A percentile compares a stretch with the other conserved stretches of the same genome.
Conservation (phyloP, 1,140 invertebrate genomes). For the Drosophila ficusphila region DNA sequence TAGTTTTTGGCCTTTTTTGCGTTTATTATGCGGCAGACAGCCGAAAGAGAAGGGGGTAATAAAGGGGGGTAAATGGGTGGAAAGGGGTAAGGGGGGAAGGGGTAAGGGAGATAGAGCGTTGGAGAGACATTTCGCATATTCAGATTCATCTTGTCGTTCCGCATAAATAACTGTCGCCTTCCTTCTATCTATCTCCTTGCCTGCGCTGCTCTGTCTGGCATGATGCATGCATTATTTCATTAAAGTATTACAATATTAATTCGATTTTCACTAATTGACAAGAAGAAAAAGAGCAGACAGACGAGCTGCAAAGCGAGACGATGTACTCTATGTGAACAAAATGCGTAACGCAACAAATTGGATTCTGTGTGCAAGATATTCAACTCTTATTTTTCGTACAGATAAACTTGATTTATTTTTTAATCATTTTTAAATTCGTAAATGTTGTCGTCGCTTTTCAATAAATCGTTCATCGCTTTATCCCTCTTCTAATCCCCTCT, state of each 20-base stretch:
- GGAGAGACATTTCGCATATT: slow-evolving; percentile 37
- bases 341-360: background rate
- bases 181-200: slow-evolving; percentile 14
- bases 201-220: slow-evolving; percentile 28
- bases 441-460: too few relatives aligned
- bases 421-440: too few relatives aligned
- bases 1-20: slow-evolving; percentile 60
- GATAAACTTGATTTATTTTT: too few relatives aligned
- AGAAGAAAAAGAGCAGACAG: slow-evolving; percentile 29
- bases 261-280: slow-evolving; percentile 79
- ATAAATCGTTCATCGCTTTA: too few relatives aligned
- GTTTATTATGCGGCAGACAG: slow-evolving; percentile 13
- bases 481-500: background rate
- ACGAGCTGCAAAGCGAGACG: background rate
- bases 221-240: slow-evolving; percentile 76
- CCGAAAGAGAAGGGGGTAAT: background rate
- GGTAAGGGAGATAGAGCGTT: background rate
- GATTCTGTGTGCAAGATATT: background rate
- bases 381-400: too few relatives aligned
- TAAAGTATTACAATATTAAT: slow-evolving; percentile 82
- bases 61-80: too few relatives aligned
- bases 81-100: background rate
- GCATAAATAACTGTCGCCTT: slow-evolving; percentile 77
- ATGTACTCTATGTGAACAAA: too few relatives aligned
- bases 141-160: slow-evolving; percentile 75